These are phyloP conservation scores for Aegithalos caudatus DNA, from an alignment of 2,113 vertebrate genomes.

Conservation along the genomic window DNA sequence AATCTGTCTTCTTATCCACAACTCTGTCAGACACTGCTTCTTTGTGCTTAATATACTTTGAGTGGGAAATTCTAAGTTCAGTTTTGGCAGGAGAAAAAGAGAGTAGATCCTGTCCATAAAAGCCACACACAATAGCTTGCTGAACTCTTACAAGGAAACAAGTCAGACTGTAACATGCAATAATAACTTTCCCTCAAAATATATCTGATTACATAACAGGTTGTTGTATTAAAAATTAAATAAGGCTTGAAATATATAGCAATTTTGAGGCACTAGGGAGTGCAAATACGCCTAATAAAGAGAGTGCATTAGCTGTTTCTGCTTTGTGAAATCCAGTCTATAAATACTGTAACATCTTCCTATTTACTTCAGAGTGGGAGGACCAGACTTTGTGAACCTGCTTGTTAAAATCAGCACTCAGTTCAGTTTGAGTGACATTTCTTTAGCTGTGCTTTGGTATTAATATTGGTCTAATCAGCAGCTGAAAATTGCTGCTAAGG, in stretches of 20 bases:
- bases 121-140: background rate
- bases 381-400: background rate
- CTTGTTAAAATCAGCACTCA: constrained; percentile 9
- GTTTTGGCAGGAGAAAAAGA: background rate
- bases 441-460: background rate
- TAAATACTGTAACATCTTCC: constrained; percentile 47
- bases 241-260: constrained; percentile 56
- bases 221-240: constrained; percentile 61
- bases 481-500: background rate
- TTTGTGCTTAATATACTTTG: background rate
- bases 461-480: background rate
- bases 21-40: background rate
- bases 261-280: constrained; percentile 35
- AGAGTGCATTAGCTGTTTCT: constrained; percentile 45
- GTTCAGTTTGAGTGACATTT: background rate
- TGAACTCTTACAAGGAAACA: constrained; percentile 14
- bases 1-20: background rate
- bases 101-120: constrained; percentile 12
- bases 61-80: background rate
- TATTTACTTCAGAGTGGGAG: constrained; percentile 23
- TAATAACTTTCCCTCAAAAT: constrained; percentile 33
- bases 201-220: constrained; percentile 11
- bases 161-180: constrained; percentile 2
- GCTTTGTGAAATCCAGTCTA: constrained; percentile 23
- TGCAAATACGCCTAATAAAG: constrained; percentile 31